Percentiles rank a stretch among this genome's conserved stretches.
Conservation (phyloP, 2,113 vertebrate genomes). For the Plectropomus leopardus region DNA sequence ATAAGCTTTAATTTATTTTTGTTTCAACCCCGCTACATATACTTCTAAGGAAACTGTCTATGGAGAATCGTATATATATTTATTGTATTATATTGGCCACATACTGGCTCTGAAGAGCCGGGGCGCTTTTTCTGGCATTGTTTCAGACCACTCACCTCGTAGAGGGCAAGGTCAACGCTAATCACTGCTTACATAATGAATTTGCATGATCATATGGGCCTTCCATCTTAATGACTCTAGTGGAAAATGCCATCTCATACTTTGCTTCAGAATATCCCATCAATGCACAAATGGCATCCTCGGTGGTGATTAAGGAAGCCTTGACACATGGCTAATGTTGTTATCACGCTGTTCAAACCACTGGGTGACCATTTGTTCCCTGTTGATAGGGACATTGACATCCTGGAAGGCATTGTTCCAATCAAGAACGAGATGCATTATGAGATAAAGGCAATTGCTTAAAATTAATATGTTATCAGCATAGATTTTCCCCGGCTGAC, state of each 20-base stretch:
- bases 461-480: slow-evolving; percentile 64
- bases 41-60: background rate
- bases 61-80: no score
- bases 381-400: slow-evolving; percentile 77
- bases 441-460: slow-evolving; percentile 58
- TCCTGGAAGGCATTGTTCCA: slow-evolving; percentile 73
- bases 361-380: slow-evolving; percentile 76
- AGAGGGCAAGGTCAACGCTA: slow-evolving; percentile 74
- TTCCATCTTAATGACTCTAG: slow-evolving; percentile 67
- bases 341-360: slow-evolving; percentile 78
- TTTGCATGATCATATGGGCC: slow-evolving; percentile 71
- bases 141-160: slow-evolving; percentile 62
- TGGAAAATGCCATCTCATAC: slow-evolving; percentile 70
- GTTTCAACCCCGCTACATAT: background rate
- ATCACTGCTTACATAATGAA: slow-evolving; percentile 76
- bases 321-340: slow-evolving; percentile 82
- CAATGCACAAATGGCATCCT: slow-evolving; percentile 71
- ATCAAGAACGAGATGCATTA: slow-evolving; percentile 71
- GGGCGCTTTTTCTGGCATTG: slow-evolving; percentile 48
- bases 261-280: slow-evolving; percentile 72
- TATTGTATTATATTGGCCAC: background rate
- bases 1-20: background rate
- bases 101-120: slow-evolving; percentile 15
- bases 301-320: slow-evolving; percentile 77
- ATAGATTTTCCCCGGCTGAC: slow-evolving; percentile 31